These are phyloP conservation scores for Drosophila falleni DNA, from an alignment of 2,888 invertebrate species.

Conservation along the genomic window DNA sequence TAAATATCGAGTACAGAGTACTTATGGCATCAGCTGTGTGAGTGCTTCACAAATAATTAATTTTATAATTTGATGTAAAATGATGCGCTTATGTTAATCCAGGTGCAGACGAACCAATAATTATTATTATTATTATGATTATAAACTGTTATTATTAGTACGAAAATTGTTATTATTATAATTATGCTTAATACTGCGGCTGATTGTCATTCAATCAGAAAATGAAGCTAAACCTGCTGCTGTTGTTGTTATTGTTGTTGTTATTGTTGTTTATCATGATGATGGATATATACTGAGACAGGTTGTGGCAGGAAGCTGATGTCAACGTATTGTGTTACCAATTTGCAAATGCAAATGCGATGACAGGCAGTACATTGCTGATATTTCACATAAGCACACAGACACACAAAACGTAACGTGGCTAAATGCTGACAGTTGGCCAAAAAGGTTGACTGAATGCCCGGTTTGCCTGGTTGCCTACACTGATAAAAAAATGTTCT, in stretches of 20 bases:
- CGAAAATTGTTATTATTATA: slow-evolving; percentile 8
- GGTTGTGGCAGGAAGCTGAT: not conserved
- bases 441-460: slow-evolving; percentile 12
- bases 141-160: slow-evolving; percentile 25
- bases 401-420: slow-evolving; percentile 6
- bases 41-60: slow-evolving; percentile 12
- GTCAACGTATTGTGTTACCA: slow-evolving; percentile 63
- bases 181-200: slow-evolving; percentile 38
- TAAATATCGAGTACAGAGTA: slow-evolving; percentile 14
- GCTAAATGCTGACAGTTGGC: slow-evolving; percentile 17
- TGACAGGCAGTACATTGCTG: slow-evolving; percentile 24
- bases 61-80: slow-evolving; percentile 24
- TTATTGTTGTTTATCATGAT: not conserved
- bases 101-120: slow-evolving; percentile 12
- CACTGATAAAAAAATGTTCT: no score
- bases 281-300: not conserved
- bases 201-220: slow-evolving; percentile 15
- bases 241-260: not conserved
- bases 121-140: slow-evolving; percentile 32
- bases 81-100: slow-evolving; percentile 27
- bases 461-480: not conserved
- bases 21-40: slow-evolving; percentile 11
- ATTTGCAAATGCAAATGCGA: slow-evolving; percentile 69
- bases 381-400: not conserved
- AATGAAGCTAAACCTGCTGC: slow-evolving; percentile 5